Evolutionary conservation across 1,140 invertebrate genomes (phyloP), one percentile per base, ranked within the genome.

Genomic region (Euwallacea fornicatus): DNA sequence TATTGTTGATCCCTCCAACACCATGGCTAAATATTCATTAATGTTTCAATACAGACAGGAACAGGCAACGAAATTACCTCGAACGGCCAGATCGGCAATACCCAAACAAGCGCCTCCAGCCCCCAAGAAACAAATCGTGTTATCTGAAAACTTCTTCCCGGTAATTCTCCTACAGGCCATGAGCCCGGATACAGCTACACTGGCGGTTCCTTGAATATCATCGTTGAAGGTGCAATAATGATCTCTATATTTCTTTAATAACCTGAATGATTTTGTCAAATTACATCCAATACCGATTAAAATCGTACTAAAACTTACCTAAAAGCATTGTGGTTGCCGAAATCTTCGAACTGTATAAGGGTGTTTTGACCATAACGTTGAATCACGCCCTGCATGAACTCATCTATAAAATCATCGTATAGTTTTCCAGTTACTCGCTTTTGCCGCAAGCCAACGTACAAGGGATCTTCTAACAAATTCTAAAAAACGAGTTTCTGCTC

Each of bases 341-440:
- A 98, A 83, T 98, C 97, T 86, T 98, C 96, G 83, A 98, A 98
- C 88, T 94, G 93, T 75, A 96, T 91, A 0, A 95, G 84, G 1
- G 92, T 93, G 76, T 95, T 94, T 80, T 94, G 93, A 63, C 92
- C 92, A 79, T 95, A 97, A 83, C 94, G 90, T 81, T 89, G 90
- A 0, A 97, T 93, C 65, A 95, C 93, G 2, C 96, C 96, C 79
- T 93, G 85, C 96, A 99, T 98, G 81, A 99, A 99, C 83, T 99
- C 98, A 78, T 99, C 97, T 65, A 99, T 89, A 75, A 99, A 92
- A 50, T 93, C 92, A 81, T 99, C 97, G 82, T 99, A 99, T 67
- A 91, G 89, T 43, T 88, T 84, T 10, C 97, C 98, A 41, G 90
- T 90, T 0, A 91, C 90, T 59, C 98, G 86, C 70, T 90, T 90